Conservation (phyloP, 2,797 vertebrate species). For the Anisognathus igniventris region DNA sequence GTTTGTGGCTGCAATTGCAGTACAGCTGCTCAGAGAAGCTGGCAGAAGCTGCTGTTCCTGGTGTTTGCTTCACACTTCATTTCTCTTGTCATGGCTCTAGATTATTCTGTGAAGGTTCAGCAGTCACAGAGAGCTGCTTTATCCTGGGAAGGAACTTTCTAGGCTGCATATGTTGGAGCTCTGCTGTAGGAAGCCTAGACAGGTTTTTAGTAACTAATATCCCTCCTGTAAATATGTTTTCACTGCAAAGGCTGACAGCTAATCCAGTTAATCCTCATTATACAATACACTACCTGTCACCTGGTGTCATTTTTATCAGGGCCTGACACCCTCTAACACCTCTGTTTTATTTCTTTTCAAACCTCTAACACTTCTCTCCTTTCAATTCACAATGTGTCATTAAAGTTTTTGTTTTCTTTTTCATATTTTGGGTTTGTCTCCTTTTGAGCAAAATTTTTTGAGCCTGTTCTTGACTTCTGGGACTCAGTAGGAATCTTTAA, state of each 20-base stretch:
- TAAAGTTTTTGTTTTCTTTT: background rate
- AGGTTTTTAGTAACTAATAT: background rate
- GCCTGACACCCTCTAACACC: background rate
- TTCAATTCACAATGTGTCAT: background rate
- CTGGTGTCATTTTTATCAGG: background rate
- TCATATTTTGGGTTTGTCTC: background rate
- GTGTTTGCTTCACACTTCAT: background rate
- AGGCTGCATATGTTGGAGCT: background rate
- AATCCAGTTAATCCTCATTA: constrained; percentile 8
- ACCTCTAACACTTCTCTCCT: background rate
- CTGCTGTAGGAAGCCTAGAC: background rate
- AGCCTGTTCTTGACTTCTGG: background rate
- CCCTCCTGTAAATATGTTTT: background rate
- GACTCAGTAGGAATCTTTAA: background rate
- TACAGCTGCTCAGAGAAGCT: background rate
- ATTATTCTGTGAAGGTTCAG: background rate
- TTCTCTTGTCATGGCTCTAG: background rate
- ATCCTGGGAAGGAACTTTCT: background rate
- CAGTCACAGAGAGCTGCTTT: background rate
- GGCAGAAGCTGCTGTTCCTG: background rate
- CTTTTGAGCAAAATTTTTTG: background rate
- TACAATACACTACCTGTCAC: background rate
- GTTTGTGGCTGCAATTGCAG: background rate
- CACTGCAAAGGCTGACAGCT: background rate
- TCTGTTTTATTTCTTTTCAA: background rate